Percentiles rank a stretch among this genome's conserved stretches.
These are phyloP conservation scores for Lanistes nyassanus DNA, from an alignment of 1,140 invertebrate genomes.

Conservation along the genomic window DNA sequence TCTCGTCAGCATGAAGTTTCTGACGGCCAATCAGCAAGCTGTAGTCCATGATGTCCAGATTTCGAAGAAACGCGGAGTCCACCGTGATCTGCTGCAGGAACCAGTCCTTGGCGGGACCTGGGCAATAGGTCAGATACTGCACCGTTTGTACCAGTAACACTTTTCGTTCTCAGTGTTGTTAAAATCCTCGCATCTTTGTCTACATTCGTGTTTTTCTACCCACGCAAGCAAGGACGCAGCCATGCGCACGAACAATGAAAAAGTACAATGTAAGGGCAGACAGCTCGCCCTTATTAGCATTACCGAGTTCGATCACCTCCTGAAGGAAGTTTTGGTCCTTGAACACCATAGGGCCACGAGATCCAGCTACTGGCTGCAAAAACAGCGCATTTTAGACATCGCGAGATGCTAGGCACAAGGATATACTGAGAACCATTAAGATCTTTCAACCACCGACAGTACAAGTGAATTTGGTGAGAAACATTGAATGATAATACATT, in stretches of 20 bases:
- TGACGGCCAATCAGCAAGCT: constrained; percentile 50
- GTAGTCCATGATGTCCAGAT: constrained; percentile 49
- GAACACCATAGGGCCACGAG: constrained; percentile 34
- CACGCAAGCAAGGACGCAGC: no score
- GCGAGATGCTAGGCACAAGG: no score
- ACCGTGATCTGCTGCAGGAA: constrained; percentile 42
- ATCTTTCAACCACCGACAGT: no score
- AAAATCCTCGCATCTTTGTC: not conserved
- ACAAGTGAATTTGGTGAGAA: no score
- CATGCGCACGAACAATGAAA: no score
- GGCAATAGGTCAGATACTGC: no score
- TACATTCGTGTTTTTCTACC: not conserved
- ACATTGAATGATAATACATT: no score
- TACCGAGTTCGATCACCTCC: constrained; percentile 46
- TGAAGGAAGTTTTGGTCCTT: constrained; percentile 52
- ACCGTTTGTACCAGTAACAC: not conserved
- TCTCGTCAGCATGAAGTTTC: constrained; percentile 24
- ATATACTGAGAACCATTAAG: no score
- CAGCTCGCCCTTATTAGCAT: not conserved
- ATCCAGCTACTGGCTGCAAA: no score
- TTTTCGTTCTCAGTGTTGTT: not conserved
- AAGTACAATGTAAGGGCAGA: no score
- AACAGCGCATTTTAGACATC: no score
- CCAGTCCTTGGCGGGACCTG: constrained; percentile 44
- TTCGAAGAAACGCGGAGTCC: constrained; percentile 43